Percentiles rank a stretch among this genome's conserved stretches.
Conservation (phyloP, 2,113 vertebrate species). For the Nothocercus julius region DNA sequence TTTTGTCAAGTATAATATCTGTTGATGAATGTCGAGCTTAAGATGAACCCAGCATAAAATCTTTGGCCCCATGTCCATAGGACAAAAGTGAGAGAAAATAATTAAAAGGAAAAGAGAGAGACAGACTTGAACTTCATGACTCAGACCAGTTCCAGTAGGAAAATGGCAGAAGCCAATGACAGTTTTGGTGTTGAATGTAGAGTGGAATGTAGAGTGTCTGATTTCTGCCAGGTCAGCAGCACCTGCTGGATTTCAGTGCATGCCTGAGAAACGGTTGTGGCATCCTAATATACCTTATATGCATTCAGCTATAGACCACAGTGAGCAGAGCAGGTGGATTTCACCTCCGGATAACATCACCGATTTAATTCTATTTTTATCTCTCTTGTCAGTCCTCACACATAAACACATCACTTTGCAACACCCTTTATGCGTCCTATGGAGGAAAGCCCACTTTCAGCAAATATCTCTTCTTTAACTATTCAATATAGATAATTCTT, state of each 20-base stretch:
- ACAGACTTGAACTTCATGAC: neutral
- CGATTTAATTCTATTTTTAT: too few species aligned
- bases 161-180: neutral
- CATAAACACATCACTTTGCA: too few species aligned
- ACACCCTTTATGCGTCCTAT: too few species aligned
- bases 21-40: neutral
- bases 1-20: neutral
- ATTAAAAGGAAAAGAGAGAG: neutral
- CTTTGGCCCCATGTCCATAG: neutral
- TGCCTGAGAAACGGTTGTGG: too few species aligned
- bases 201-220: neutral
- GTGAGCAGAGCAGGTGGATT: too few species aligned
- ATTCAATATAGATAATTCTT: too few species aligned
- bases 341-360: too few species aligned
- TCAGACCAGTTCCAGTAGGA: neutral
- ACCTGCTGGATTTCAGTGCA: neutral
- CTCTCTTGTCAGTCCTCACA: too few species aligned
- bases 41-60: neutral
- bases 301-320: too few species aligned
- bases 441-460: too few species aligned
- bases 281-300: too few species aligned
- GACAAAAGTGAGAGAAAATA: neutral
- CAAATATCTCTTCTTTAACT: too few species aligned
- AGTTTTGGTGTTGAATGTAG: neutral
- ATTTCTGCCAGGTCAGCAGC: neutral